phyloP scores from a whole-genome alignment of 2,888 invertebrate species.

The Drosophila ustulata region DNA sequence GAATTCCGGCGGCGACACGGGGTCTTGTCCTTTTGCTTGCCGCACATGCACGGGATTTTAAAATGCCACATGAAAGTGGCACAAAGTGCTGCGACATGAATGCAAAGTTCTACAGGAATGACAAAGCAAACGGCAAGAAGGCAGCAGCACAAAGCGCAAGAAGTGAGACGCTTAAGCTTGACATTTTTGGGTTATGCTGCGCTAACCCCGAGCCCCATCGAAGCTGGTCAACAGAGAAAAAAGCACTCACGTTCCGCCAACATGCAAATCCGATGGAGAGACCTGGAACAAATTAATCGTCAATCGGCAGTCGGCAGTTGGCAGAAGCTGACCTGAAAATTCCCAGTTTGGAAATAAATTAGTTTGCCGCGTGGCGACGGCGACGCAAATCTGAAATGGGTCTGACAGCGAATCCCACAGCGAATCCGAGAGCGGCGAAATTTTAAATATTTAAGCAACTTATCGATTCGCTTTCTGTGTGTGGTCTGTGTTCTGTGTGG shows the following conservation, averaged over 20 bases:
- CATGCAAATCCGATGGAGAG: slow-evolving; percentile 71
- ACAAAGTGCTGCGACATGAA: slow-evolving; percentile 68
- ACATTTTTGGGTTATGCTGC: slow-evolving; percentile 77
- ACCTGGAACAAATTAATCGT: slow-evolving; percentile 75
- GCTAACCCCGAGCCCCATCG: slow-evolving; percentile 54
- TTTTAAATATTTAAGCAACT: slow-evolving; percentile 69
- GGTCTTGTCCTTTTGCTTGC: slow-evolving; percentile 37
- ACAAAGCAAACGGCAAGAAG: slow-evolving; percentile 66
- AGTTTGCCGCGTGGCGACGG: slow-evolving; percentile 70
- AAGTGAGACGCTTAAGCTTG: slow-evolving; percentile 67
- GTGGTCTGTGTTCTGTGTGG: slow-evolving; percentile 19
- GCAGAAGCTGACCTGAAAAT: slow-evolving; percentile 46
- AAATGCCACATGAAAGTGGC: slow-evolving; percentile 70
- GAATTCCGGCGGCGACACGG: slow-evolving; percentile 63
- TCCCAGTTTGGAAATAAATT: slow-evolving; percentile 76
- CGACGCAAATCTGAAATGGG: slow-evolving; percentile 77
- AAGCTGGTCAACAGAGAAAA: slow-evolving; percentile 48
- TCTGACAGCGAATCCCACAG: slow-evolving; percentile 64
- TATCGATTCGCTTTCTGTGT: slow-evolving; percentile 57
- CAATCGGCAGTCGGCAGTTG: slow-evolving; percentile 25
- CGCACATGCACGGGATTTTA: slow-evolving; percentile 75
- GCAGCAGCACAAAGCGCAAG: slow-evolving; percentile 11
- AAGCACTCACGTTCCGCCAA: slow-evolving; percentile 51
- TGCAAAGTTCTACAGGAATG: slow-evolving; percentile 64
- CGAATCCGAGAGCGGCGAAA: slow-evolving; percentile 22